Base-by-base conservation (phyloP, 2,888 invertebrate species). In the Erpobdella octoculata region DNA sequence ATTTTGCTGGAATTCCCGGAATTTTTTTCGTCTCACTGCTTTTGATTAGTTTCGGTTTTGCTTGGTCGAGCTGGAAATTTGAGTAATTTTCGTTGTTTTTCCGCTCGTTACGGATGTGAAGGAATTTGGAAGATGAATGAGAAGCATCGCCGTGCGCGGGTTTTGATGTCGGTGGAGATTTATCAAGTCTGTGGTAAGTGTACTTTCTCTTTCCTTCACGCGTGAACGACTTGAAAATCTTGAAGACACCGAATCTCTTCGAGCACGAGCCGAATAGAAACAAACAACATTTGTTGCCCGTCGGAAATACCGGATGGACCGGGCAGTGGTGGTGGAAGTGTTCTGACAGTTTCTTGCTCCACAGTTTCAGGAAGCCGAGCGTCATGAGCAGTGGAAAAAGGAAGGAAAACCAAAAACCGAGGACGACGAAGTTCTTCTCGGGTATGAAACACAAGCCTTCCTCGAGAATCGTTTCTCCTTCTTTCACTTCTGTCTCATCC, bases 381-480 rank as follows among this genome's bases (percentile, higher is more conserved):
- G 73, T 41, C 9, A 73, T 72, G 18, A 74, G 53, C 3, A 62
- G 53, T 6, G 75, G 75, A 36, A 75, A 73, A 12, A 74, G 58
- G 61, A 72, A 76, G 15, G 75, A 75, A 58, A 76, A 77, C 65
- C 73, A 64, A 12, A 74, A 73, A 18, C 76, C 75, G 8, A 76
- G 70, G n/a, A 76, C 72, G 12, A 76, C 58, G 65, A 76, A 76
- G 38, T 76, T 76, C 58, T 73, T 73, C 46, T 76, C 76, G 6
- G 73, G 70, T 28, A 76, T 72, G 61, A 75, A 73, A 59, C 76
- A 76, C 35, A 75, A 70, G 4, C 61, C 72, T 21, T 69, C 61
- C 25, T 21, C 48, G 6, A 74, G 65, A 31, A 53, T 68, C 18
- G 71, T 73, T 31, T 73, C 74, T n/a, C 35, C 48, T 15, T 25